phyloP scores from a whole-genome alignment of 1,140 invertebrate genomes.

The Apis laboriosa region DNA sequence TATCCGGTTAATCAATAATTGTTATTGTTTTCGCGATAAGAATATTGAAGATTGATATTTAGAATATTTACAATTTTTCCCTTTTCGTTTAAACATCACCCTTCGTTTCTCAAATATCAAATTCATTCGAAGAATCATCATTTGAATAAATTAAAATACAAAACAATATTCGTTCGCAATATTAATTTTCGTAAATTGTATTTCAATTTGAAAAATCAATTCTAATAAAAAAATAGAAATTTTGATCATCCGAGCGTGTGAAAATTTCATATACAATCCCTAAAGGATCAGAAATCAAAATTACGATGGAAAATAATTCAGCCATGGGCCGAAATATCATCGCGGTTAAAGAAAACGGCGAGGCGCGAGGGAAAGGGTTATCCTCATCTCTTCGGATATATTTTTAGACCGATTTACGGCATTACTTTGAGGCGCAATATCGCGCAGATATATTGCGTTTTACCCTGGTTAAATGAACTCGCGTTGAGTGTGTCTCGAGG shows the following conservation, averaged over 20 bases:
- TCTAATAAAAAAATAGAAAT: no score
- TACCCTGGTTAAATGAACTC: constrained; percentile 30
- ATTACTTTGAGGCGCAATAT: constrained; percentile 32
- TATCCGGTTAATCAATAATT: background rate
- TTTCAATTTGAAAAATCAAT: no score
- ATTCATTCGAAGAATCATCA: no score
- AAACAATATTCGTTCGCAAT: no score
- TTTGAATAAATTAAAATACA: no score
- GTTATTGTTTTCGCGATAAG: background rate
- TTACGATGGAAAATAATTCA: background rate
- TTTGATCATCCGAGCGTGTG: no score
- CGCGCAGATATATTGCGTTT: background rate
- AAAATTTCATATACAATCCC: no score
- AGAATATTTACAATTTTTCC: background rate
- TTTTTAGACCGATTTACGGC: constrained; percentile 35
- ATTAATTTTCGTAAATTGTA: no score
- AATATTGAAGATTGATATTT: constrained; percentile 5
- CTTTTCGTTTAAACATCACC: no score
- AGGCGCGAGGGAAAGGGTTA: constrained; percentile 12
- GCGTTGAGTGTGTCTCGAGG: no score
- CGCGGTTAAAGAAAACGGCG: no score
- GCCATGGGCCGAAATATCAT: background rate
- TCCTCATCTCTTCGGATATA: constrained; percentile 12
- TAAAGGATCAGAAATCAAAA: background rate
- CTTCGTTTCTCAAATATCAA: no score